These are phyloP conservation scores for Loripinus fragilis DNA, from an alignment of 2,888 invertebrate genomes.

Conservation along the genomic window DNA sequence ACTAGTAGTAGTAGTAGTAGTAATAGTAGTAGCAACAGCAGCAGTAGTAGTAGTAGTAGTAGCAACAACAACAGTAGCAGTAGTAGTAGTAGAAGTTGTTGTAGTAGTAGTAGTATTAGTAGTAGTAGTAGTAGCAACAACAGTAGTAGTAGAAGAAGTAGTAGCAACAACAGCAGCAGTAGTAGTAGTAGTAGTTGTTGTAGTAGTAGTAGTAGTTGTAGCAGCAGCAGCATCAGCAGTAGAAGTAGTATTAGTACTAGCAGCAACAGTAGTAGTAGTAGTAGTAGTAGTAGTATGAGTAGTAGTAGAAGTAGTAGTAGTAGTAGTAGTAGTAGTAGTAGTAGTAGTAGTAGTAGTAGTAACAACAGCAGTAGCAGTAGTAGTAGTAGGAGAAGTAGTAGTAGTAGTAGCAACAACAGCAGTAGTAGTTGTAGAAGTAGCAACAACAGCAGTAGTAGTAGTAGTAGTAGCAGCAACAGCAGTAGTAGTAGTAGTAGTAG, in stretches of 20 bases:
- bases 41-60: neutral
- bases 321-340: slow-evolving; percentile 22
- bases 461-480: slow-evolving; percentile 32
- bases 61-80: neutral
- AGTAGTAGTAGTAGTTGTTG: slow-evolving; percentile 1
- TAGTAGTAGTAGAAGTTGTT: neutral
- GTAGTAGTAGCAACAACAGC: neutral
- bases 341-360: slow-evolving; percentile 22
- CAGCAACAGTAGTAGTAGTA: neutral
- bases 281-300: neutral
- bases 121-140: neutral
- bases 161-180: neutral
- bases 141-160: neutral
- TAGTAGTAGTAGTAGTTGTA: neutral
- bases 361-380: slow-evolving; percentile 21
- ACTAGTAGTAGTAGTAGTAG: neutral
- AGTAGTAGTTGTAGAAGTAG: slow-evolving; percentile 7
- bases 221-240: neutral
- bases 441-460: slow-evolving; percentile 33
- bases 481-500: slow-evolving; percentile 33
- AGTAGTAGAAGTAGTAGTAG: slow-evolving; percentile 22
- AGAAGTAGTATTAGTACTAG: neutral
- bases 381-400: slow-evolving; percentile 23
- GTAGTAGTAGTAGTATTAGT: neutral
- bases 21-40: neutral